These are phyloP conservation scores for Nycticebus coucang DNA, from an alignment of 2,113 vertebrate species.

Conservation along the genomic window DNA sequence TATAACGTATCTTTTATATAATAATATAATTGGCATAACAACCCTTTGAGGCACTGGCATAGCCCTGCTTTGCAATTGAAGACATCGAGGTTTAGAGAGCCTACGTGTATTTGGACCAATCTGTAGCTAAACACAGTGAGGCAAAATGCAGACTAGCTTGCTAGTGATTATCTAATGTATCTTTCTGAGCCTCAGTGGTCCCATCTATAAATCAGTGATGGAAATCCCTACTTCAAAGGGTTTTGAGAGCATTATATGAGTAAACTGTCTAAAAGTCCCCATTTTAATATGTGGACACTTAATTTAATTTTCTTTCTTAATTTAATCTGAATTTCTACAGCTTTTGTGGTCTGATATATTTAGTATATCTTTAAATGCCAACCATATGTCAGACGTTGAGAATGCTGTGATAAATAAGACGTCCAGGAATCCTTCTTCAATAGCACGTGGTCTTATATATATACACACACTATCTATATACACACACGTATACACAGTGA, in stretches of 20 bases:
- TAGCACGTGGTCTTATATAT: neutral
- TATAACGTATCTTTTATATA: neutral
- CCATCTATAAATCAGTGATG: neutral
- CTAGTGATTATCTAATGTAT: fast-evolving
- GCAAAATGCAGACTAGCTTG: neutral
- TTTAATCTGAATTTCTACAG: neutral
- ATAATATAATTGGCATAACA: neutral
- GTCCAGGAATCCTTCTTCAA: neutral
- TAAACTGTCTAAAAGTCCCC: neutral
- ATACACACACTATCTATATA: no score
- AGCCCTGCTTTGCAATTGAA: neutral
- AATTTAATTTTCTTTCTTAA: neutral
- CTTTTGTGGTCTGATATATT: neutral
- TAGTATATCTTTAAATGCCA: neutral
- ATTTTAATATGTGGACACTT: neutral
- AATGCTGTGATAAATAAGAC: neutral
- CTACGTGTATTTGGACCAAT: no score
- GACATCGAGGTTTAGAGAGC: neutral
- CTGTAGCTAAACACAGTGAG: neutral
- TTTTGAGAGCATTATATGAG: neutral
- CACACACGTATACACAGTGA: neutral
- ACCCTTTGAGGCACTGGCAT: no score
- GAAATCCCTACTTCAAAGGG: neutral
- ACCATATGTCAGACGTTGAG: neutral
- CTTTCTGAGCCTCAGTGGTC: neutral